A percentile compares a stretch with the other conserved stretches of the same genome.
These are phyloP conservation scores for Holacanthus passer DNA, from an alignment of 2,113 vertebrate genomes.

Conservation along the genomic window DNA sequence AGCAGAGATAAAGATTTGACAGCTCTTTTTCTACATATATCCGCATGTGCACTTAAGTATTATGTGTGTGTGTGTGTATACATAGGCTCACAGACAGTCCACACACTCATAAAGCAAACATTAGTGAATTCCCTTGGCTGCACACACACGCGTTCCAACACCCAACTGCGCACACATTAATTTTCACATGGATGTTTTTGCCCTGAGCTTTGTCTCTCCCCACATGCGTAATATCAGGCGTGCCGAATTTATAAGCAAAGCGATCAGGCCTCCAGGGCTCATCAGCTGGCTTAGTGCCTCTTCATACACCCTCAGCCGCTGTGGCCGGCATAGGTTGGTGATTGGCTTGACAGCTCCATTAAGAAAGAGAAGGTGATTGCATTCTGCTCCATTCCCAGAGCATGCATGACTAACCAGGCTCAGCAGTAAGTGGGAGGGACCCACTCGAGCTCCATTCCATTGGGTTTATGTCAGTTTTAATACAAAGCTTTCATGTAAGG, in stretches of 20 bases:
- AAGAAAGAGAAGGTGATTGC: conserved; percentile 78
- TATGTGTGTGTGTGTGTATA: not conserved
- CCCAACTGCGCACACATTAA: conserved; percentile 14
- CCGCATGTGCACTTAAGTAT: not conserved
- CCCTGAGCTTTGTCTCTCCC: conserved; percentile 19
- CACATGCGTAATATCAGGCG: conserved; percentile 33
- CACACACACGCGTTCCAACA: not conserved
- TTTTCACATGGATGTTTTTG: not conserved
- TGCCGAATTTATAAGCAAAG: conserved; percentile 61
- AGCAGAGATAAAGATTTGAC: conserved; percentile 5
- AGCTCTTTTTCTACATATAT: conserved; percentile 4
- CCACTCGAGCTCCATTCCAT: conserved; percentile 64
- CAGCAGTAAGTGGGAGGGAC: conserved; percentile 61
- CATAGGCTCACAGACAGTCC: not conserved
- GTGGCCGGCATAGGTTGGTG: conserved; percentile 56
- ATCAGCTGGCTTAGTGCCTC: conserved; percentile 70
- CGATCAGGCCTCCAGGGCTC: conserved; percentile 70
- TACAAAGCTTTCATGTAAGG: conserved; percentile 66
- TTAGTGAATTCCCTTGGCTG: not conserved
- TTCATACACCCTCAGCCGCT: conserved; percentile 65
- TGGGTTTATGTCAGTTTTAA: conserved; percentile 79
- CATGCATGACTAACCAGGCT: conserved; percentile 79
- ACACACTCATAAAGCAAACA: conserved; percentile 1
- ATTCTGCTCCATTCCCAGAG: conserved; percentile 67
- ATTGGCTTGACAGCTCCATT: conserved; percentile 84